phyloP scores from a whole-genome alignment of 1,140 invertebrate genomes.

The Drosophila mayri region DNA sequence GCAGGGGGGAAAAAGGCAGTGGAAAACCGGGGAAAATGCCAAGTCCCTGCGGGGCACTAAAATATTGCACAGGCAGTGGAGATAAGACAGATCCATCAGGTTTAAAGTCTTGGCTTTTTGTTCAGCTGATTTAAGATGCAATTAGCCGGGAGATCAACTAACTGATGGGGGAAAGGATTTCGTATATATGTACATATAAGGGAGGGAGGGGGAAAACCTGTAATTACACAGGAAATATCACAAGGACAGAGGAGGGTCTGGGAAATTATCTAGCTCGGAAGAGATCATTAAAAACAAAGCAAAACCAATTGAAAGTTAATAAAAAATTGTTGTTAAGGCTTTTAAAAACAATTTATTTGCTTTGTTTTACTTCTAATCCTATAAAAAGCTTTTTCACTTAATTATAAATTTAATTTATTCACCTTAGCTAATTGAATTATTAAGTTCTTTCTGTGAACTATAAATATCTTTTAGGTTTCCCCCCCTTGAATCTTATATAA shows the following conservation, averaged over 20 bases:
- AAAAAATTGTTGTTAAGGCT: too few relatives aligned
- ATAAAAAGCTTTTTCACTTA: not conserved
- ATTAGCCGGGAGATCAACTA: slow-evolving; percentile 34
- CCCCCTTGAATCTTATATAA: slow-evolving; percentile 7
- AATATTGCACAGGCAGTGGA: slow-evolving; percentile 21
- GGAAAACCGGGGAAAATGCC: slow-evolving; percentile 28
- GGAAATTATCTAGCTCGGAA: not conserved
- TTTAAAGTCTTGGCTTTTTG: slow-evolving; percentile 16
- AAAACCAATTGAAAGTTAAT: not conserved
- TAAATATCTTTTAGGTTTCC: not conserved
- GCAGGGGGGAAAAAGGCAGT: slow-evolving; percentile 3
- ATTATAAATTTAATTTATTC: not conserved
- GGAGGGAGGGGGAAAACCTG: not conserved
- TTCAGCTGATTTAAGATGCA: slow-evolving; percentile 35
- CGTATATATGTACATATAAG: not conserved
- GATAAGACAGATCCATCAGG: slow-evolving; percentile 45
- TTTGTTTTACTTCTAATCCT: too few relatives aligned
- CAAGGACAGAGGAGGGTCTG: not conserved
- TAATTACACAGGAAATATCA: slow-evolving; percentile 5
- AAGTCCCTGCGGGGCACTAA: slow-evolving; percentile 41
- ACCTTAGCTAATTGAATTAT: not conserved
- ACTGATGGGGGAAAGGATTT: not conserved
- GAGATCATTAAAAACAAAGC: too few relatives aligned
- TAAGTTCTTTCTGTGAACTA: not conserved
- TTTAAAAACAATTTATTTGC: too few relatives aligned